A percentile compares a stretch with the other conserved stretches of the same genome.
phyloP scores from a whole-genome alignment of 2,113 vertebrate genomes.

The Hiodon tergisus region DNA sequence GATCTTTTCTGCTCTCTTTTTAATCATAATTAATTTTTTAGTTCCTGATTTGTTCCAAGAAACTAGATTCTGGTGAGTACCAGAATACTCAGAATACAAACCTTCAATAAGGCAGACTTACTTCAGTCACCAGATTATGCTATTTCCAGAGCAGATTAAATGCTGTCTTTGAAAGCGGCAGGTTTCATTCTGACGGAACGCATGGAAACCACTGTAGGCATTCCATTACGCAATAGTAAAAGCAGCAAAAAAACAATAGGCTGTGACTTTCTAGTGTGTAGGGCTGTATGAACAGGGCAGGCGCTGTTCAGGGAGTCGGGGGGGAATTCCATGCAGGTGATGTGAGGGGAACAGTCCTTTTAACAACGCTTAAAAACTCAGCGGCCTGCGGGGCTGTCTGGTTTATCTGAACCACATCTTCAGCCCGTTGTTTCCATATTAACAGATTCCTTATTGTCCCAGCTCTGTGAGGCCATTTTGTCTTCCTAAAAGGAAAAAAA shows the following conservation, averaged over 20 bases:
- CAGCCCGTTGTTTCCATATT: slow-evolving; percentile 57
- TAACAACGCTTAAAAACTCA: slow-evolving; percentile 61
- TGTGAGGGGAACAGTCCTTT: slow-evolving; percentile 40
- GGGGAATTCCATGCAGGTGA: slow-evolving; percentile 58
- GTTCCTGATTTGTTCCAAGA: too few species aligned
- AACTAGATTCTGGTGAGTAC: not conserved
- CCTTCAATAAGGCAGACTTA: not conserved
- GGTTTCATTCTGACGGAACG: not conserved
- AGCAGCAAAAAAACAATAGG: not conserved
- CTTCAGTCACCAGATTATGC: too few species aligned
- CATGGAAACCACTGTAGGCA: not conserved
- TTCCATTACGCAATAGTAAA: not conserved
- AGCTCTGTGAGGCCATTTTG: slow-evolving; percentile 52
- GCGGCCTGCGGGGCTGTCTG: slow-evolving; percentile 48
- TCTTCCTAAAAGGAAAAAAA: slow-evolving; percentile 45
- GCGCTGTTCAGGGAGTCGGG: slow-evolving; percentile 30
- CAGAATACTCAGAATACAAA: too few species aligned
- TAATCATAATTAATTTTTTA: too few species aligned
- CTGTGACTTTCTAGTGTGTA: not conserved
- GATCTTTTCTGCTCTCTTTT: too few species aligned
- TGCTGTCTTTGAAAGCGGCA: not conserved
- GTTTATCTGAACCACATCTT: slow-evolving; percentile 47
- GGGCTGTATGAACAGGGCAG: not conserved
- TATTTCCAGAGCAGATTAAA: not conserved
- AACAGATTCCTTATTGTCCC: slow-evolving; percentile 63